Percentiles rank a stretch among this genome's conserved stretches.
phyloP scores from a whole-genome alignment of 2,888 invertebrate genomes.

The Cheilosia urbana region DNA sequence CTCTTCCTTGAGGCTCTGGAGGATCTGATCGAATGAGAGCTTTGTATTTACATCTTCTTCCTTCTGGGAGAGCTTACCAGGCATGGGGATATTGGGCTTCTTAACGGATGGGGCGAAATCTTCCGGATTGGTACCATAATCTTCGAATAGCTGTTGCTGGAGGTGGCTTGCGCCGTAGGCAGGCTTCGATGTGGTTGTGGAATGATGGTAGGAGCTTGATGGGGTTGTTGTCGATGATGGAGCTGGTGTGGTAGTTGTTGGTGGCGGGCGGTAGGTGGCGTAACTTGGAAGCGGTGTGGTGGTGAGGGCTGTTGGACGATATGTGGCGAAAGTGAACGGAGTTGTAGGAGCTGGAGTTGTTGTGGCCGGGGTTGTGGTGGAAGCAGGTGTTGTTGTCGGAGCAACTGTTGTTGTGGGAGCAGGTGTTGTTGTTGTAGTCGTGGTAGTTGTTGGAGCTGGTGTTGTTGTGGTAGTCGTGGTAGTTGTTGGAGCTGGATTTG shows the following conservation, averaged over 20 bases:
- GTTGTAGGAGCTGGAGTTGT: constrained; percentile 72
- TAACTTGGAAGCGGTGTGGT: constrained; percentile 64
- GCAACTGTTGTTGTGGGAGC: constrained; percentile 39
- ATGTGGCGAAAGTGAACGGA: constrained; percentile 64
- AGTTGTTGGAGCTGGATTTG: constrained; percentile 51
- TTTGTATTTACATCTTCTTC: constrained; percentile 79
- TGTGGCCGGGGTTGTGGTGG: constrained; percentile 55
- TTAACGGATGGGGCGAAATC: constrained; percentile 38
- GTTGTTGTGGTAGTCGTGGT: constrained; percentile 52
- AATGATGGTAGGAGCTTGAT: constrained; percentile 51
- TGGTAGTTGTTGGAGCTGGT: constrained; percentile 30
- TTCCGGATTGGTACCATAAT: constrained; percentile 25
- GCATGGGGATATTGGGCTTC: constrained; percentile 24
- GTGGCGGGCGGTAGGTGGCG: constrained; percentile 55
- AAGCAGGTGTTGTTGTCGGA: constrained; percentile 31
- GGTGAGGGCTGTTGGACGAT: constrained; percentile 56
- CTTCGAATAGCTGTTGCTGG: constrained; percentile 29
- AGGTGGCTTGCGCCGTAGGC: not conserved
- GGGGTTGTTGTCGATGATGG: constrained; percentile 40
- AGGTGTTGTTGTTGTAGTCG: constrained; percentile 50
- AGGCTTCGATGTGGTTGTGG: constrained; percentile 26
- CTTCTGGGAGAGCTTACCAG: constrained; percentile 52
- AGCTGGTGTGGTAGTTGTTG: constrained; percentile 58
- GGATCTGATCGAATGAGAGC: constrained; percentile 82
- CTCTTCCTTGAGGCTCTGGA: constrained; percentile 80